Evolutionary conservation across 2,113 vertebrate species (phyloP).

Genomic region (Psophia crepitans): DNA sequence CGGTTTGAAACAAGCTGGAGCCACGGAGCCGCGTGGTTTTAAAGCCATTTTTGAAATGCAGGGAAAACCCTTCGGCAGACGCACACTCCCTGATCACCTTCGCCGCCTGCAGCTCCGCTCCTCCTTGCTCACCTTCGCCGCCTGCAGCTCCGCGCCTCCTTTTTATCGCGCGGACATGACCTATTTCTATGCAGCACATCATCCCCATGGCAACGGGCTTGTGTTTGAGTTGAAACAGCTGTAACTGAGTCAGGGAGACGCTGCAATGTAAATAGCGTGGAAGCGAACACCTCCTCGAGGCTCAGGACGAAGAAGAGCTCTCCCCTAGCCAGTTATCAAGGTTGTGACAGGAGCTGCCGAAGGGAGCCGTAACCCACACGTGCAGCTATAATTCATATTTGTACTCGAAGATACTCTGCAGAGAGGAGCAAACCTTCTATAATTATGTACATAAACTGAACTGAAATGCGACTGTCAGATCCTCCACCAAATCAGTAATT

Average conservation of each 20-base stretch:
- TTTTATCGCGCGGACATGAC: neutral
- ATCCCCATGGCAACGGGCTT: slow-evolving; percentile 64
- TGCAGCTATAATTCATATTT: neutral
- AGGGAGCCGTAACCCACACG: neutral
- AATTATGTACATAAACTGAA: neutral
- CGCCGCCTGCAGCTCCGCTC: neutral
- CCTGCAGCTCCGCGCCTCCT: neutral
- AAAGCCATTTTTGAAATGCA: neutral
- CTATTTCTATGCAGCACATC: slow-evolving; percentile 28
- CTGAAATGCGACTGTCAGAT: neutral
- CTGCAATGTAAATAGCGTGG: slow-evolving; percentile 24
- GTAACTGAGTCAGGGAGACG: neutral
- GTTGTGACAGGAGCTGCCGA: neutral
- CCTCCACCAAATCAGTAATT: neutral
- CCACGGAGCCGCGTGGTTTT: accelerated
- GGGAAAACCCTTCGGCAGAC: neutral
- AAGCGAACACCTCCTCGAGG: neutral
- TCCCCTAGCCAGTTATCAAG: neutral
- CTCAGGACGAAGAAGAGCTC: neutral
- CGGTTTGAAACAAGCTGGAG: neutral
- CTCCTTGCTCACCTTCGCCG: neutral
- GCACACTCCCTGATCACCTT: neutral
- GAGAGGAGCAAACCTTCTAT: neutral
- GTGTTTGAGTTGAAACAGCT: slow-evolving; percentile 59
- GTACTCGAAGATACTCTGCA: neutral